A percentile compares a stretch with the other conserved stretches of the same genome.
Conservation (phyloP, 2,113 vertebrate genomes). For the Rhea americana region DNA sequence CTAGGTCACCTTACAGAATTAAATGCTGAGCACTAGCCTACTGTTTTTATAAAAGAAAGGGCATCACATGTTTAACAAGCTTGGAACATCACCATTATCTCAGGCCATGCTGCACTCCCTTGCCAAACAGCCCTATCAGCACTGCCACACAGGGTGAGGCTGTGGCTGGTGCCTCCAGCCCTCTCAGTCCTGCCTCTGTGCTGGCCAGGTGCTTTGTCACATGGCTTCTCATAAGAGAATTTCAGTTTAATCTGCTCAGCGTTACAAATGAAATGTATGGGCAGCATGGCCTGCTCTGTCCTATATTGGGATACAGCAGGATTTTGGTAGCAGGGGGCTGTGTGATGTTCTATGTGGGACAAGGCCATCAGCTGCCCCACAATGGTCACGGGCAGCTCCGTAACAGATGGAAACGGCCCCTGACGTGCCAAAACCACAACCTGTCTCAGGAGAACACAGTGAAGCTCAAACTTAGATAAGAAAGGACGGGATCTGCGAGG, state of each 20-base stretch:
- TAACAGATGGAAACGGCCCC: background rate
- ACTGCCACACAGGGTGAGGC: background rate
- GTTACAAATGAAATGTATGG: background rate
- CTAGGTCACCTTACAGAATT: background rate
- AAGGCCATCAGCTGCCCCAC: too few species aligned
- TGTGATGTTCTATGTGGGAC: too few species aligned
- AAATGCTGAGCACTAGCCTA: background rate
- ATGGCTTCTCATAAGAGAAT: background rate
- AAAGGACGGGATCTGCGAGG: background rate
- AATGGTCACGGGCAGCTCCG: background rate
- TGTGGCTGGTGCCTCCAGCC: background rate
- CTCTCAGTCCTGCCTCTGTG: rapidly evolving
- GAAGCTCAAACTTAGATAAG: background rate
- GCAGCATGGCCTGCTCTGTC: background rate
- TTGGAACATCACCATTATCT: rapidly evolving
- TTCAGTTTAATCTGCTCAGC: background rate
- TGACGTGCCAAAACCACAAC: background rate
- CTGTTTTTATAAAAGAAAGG: rapidly evolving
- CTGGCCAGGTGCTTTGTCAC: background rate
- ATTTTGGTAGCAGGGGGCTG: too few species aligned
- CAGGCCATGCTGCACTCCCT: rapidly evolving
- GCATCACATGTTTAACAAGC: background rate
- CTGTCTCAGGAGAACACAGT: background rate
- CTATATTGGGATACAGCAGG: too few species aligned
- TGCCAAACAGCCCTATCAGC: rapidly evolving